These are phyloP conservation scores for Deroplatys truncata DNA, from an alignment of 2,888 invertebrate species.

Conservation along the genomic window DNA sequence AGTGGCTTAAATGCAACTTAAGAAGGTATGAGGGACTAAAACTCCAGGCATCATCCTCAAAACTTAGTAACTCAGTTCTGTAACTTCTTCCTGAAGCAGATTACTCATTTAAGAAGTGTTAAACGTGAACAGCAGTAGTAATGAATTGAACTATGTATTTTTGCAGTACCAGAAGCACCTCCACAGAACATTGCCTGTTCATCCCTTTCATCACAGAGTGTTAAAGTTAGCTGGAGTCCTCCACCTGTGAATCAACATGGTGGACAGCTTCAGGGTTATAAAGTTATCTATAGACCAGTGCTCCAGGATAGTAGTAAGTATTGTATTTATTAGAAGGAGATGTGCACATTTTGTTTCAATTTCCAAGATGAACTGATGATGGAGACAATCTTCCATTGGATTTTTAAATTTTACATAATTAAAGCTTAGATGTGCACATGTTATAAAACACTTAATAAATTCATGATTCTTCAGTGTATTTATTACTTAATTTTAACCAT, in stretches of 20 bases:
- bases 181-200: constrained; percentile 40
- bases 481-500: no score
- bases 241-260: constrained; percentile 44
- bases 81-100: no score
- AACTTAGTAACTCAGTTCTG: no score
- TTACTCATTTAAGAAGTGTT: no score
- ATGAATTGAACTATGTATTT: neutral
- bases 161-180: constrained; percentile 34
- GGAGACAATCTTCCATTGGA: no score
- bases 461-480: no score
- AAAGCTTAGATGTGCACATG: no score
- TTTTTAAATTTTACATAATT: neutral
- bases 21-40: no score
- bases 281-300: constrained; percentile 35
- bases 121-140: neutral
- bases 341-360: neutral
- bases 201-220: constrained; percentile 25
- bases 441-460: no score
- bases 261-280: constrained; percentile 46
- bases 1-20: no score
- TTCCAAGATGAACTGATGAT: no score
- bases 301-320: constrained; percentile 7
- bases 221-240: constrained; percentile 42
- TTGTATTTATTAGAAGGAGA: neutral
- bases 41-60: no score